Evolutionary conservation across 1,140 invertebrate species (phyloP), one percentile per base, ranked within the genome.

Genomic region (Drosophila lacertosa): DNA sequence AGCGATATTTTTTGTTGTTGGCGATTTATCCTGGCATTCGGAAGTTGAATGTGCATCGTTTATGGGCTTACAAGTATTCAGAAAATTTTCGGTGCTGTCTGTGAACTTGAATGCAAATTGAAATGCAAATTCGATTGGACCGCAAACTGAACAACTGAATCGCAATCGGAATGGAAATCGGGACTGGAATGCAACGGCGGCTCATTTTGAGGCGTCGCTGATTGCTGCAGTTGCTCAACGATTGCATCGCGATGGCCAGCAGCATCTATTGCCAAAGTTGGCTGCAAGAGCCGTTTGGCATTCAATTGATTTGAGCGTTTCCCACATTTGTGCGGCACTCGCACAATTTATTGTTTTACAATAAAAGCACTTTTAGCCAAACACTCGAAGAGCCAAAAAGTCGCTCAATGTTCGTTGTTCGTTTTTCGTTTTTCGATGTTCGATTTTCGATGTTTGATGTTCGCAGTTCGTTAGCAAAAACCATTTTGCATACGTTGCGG

Each of bases 341-440:
- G 44, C 70, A 55, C 40, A 82, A 77, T 74, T 82, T 82, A 82
- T 66, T 62, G 48, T 60, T 16, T 22, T 24, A 66, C 80, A 83
- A 83, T 68, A 53, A 63, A 73, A 55, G 32, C 57, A 69, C 58
- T 62, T 62, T 51, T 45, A 54, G 16, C 11, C 33, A 53, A 42
- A 29, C 20, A 24, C 18, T 22, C 39, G 9, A 65, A 53, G 40
- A 50, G 37, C 7, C 26, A 10, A 59, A 32, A 74, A 70, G 67
- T 77, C 64, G 55, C 70, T 77, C 69, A 42, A 50, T 51, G 48
- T 32, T 50, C 26, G 45, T 20, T 24, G 50, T 40, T 55, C 37
- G 74, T 16, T 20, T 58, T 55, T 79, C 79, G 79, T 82, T 82
- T n/a, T n/a, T n/a, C n/a, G n/a, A n/a, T n/a, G n/a, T n/a, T n/a